A percentile compares a stretch with the other conserved stretches of the same genome.
Conservation (phyloP, 2,888 invertebrate genomes). For the Desoria tigrina region DNA sequence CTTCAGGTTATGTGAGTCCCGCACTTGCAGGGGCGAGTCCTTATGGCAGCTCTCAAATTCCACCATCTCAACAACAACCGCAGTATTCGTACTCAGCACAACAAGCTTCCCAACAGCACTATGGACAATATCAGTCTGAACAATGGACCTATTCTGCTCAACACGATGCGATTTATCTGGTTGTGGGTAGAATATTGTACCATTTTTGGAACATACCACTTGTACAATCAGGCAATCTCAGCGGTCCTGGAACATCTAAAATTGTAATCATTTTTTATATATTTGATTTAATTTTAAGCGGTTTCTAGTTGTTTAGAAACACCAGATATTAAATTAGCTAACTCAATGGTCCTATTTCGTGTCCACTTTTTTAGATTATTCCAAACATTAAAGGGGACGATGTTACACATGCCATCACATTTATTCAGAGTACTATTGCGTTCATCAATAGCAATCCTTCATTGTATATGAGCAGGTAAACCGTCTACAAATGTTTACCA, state of each 20-base stretch:
- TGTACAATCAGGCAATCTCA: conserved; percentile 47
- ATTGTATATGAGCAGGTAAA: conserved; percentile 46
- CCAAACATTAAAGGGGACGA: conserved; percentile 50
- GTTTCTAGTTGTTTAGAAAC: not conserved
- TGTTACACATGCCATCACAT: conserved; percentile 49
- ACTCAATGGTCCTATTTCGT: no score
- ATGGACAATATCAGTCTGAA: conserved; percentile 13
- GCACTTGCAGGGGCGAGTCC: conserved; percentile 29
- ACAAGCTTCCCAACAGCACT: conserved; percentile 42
- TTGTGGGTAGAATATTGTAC: conserved; percentile 81
- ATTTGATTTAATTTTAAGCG: not conserved
- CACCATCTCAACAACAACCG: not conserved
- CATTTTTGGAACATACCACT: conserved; percentile 80
- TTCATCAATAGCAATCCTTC: conserved; percentile 51
- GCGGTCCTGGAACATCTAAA: conserved; percentile 26
- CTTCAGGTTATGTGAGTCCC: conserved; percentile 38
- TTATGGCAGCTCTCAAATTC: conserved; percentile 50
- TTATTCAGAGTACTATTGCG: conserved; percentile 45
- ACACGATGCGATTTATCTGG: conserved; percentile 91
- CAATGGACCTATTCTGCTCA: conserved; percentile 67
- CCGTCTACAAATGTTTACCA: no score
- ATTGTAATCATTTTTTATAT: conserved; percentile 40
- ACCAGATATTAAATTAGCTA: no score
- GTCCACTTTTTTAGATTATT: conserved; percentile 46
- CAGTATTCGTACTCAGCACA: conserved; percentile 31